Evolutionary conservation across 1,140 invertebrate genomes (phyloP).

Genomic region (Orius insidiosus): DNA sequence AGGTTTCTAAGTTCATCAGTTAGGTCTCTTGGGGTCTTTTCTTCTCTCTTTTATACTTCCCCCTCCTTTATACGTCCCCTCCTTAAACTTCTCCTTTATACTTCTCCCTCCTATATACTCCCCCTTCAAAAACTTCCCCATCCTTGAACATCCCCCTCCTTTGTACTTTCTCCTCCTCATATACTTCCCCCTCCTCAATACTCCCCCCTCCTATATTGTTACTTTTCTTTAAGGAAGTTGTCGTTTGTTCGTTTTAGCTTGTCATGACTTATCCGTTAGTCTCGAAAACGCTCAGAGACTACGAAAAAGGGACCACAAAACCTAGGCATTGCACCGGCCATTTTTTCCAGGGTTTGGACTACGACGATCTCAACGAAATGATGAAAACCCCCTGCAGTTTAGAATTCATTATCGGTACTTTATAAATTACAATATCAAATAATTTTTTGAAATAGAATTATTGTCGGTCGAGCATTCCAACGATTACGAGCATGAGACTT

Average conservation of each 20-base stretch:
- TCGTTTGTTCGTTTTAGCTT: conserved; percentile 47
- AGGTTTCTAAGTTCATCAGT: no score
- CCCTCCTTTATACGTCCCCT: no score
- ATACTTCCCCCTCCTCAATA: no score
- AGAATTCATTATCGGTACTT: conserved; percentile 68
- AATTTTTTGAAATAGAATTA: conserved; percentile 39
- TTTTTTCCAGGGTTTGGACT: conserved; percentile 70
- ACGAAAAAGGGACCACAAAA: conserved; percentile 31
- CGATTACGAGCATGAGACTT: conserved; percentile 82
- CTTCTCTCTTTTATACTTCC: no score
- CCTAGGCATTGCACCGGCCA: conserved; percentile 68
- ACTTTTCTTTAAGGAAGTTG: no score
- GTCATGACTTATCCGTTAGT: conserved; percentile 76
- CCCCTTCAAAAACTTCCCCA: no score
- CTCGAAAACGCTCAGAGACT: conserved; percentile 76
- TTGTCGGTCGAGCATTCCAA: conserved; percentile 57
- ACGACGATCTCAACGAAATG: conserved; percentile 72
- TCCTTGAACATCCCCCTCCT: no score
- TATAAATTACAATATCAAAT: not conserved
- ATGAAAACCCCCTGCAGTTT: conserved; percentile 64
- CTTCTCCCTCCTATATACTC: no score
- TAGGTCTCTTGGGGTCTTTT: no score
- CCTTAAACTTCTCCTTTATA: no score
- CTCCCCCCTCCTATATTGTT: no score
- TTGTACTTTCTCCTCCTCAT: no score